These are phyloP conservation scores for Bombus breviceps DNA, from an alignment of 1,140 invertebrate genomes.

Conservation along the genomic window DNA sequence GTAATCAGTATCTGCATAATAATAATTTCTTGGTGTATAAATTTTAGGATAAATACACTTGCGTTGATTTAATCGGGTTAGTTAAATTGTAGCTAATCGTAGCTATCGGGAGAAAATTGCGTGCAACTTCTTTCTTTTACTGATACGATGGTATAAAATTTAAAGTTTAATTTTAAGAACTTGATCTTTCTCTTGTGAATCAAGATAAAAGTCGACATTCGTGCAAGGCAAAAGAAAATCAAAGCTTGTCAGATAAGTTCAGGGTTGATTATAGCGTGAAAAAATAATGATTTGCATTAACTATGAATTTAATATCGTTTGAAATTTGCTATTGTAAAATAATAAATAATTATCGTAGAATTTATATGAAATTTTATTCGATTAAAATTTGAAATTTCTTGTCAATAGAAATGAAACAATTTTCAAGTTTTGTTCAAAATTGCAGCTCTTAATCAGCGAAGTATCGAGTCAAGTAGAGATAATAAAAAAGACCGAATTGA, in stretches of 20 bases:
- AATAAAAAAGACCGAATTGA: neutral
- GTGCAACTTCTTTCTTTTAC: neutral
- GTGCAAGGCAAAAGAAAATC: neutral
- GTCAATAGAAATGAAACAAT: neutral
- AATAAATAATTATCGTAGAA: too few species aligned
- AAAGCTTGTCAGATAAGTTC: neutral
- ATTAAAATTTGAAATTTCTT: neutral
- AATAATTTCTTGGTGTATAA: neutral
- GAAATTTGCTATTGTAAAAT: too few species aligned
- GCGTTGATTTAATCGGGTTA: neutral
- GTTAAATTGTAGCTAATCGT: neutral
- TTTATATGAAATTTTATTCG: too few species aligned
- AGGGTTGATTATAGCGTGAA: neutral
- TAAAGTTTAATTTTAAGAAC: neutral
- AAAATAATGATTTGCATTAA: neutral
- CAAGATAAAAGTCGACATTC: neutral
- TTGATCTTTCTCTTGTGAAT: neutral
- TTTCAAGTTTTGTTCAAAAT: neutral
- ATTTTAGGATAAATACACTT: neutral
- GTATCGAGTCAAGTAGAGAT: neutral
- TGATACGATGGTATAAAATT: neutral
- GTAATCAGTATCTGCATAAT: neutral
- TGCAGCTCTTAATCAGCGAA: neutral
- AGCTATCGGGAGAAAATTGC: neutral
- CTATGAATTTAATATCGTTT: neutral